Evolutionary conservation across 2,797 vertebrate species (phyloP), one percentile per base, ranked within the genome.

Genomic region (Anabas testudineus): DNA sequence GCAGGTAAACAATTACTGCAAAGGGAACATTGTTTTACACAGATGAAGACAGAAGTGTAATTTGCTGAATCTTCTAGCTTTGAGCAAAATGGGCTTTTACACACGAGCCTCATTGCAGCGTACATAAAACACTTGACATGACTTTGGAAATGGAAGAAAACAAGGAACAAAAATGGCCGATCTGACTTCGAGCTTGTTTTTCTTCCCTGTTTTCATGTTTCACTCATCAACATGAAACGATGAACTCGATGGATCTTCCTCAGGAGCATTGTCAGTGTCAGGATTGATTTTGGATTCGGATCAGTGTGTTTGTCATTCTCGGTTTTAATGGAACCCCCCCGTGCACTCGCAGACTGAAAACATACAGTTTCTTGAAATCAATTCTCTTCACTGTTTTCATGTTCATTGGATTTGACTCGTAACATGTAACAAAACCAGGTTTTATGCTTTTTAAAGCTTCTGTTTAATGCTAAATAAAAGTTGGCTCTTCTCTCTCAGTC

Each of bases 281-380:
- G 26, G 49, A 80, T 88, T 65, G 78, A 85, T 85, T 87, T 76
- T 67, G 62, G 82, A 63, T 81, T 69, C 66, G 46, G 56, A 67
- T 83, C 69, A 66, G 73, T 61, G 60, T 60, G 63, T 73, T 53
- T 65, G 61, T 80, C 70, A 37, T 53, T n/a, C n/a, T 71, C 43
- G n/a, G 28, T 21, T 1, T 59, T 37, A 65, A 46, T 10, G 30
- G 10, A 1, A 14, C 36, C 16, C 24, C 39, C 10, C 19, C 2
- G 42, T 36, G 41, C 6, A 3, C 52, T 58, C 30, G 2, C 67
- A 54, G 15, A n/a, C 45, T 14, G 52, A 60, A 46, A 54, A 71
- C 59, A 57, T 41, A 34, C 48, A 52, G 16, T 39, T 24, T 7
- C 2, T 51, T 63, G 2, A 69, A 76, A 83, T 85, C 73, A 54